Evolutionary conservation across 1,140 invertebrate species (phyloP).

Genomic region (Drosophila santomea): DNA sequence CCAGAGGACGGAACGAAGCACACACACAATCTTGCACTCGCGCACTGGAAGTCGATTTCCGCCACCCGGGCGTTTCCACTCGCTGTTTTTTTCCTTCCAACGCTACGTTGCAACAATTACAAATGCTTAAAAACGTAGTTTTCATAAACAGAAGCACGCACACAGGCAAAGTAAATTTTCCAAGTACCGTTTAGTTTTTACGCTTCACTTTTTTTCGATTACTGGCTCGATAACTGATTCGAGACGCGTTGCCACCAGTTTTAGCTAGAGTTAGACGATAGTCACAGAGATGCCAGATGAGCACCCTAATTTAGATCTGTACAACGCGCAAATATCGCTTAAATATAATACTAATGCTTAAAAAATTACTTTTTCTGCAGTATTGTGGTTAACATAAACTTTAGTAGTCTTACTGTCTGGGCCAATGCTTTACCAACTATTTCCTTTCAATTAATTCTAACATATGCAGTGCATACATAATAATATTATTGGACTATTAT

Average conservation of each 20-base stretch:
- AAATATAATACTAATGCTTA: too few species aligned
- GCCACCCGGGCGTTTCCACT: constrained; percentile 36
- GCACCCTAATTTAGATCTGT: background rate
- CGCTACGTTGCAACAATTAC: constrained; percentile 49
- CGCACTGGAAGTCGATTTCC: constrained; percentile 32
- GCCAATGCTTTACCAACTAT: too few species aligned
- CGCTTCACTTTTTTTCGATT: constrained; percentile 77
- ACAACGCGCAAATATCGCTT: background rate
- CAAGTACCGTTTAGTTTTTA: constrained; percentile 64
- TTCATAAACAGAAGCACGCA: constrained; percentile 72
- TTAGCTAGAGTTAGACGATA: background rate
- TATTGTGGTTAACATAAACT: too few species aligned
- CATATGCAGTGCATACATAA: too few species aligned
- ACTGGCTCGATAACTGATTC: constrained; percentile 5
- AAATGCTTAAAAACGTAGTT: constrained; percentile 41
- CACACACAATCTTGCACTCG: constrained; percentile 20
- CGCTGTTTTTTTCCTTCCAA: constrained; percentile 23
- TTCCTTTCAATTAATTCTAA: too few species aligned
- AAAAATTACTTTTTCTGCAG: too few species aligned
- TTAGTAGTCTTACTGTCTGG: too few species aligned
- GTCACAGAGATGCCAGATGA: background rate
- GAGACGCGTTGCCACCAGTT: constrained; percentile 3
- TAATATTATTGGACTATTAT: too few species aligned
- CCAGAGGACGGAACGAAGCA: constrained; percentile 44
- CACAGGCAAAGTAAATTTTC: constrained; percentile 57